Base-by-base conservation (phyloP, 2,888 invertebrate genomes). In the Cantharis lateralis region DNA sequence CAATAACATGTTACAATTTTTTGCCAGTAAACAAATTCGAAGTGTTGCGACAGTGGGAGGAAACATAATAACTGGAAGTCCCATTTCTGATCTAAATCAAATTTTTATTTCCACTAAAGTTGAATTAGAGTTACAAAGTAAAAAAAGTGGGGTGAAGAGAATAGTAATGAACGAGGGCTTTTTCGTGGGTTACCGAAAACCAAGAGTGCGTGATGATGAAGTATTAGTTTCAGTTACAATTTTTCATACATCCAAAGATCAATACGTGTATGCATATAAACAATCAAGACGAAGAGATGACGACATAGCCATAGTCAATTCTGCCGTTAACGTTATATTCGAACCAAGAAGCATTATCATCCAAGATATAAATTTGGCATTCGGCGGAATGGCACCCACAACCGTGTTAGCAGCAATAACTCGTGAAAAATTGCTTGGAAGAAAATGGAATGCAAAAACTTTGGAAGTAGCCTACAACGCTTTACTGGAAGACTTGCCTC, bases 301-400 rank as follows among this genome's bases (percentile, higher is more conserved):
- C 86, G 98, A 98, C 86, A 98, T 98, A 81, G 96, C 98, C 3
- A 97, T 98, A 82, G 98, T 98, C 0, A 98, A 97, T 84, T 93
- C 95, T 75, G 95, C 95, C 0, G 91, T 97, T 80, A 93, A 93
- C 84, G 91, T 97, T 0, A 88, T 86, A 70, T 92, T 97, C 79
- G 87, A 92, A 82, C 85, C 89, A 5, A 85, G 88, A 62, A 73
- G 70, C 11, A 61, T 75, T 24, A 72, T 69, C 10, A 79, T 82
- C 70, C 87, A 91, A 72, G 88, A 93, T 68, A 90, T 94, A 26
- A 89, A 90, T 74, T 87, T 97, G 79, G 94, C 95, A n/a, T 98
- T 93, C 86, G 98, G 98, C 73, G 98, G 98, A 26, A 96, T 98
- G 96, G 97, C 95, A 0, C 94, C 96, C 5, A 95, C 93, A 1